Base-by-base conservation (phyloP, 2,113 vertebrate genomes). In the Bufo bufo region DNA sequence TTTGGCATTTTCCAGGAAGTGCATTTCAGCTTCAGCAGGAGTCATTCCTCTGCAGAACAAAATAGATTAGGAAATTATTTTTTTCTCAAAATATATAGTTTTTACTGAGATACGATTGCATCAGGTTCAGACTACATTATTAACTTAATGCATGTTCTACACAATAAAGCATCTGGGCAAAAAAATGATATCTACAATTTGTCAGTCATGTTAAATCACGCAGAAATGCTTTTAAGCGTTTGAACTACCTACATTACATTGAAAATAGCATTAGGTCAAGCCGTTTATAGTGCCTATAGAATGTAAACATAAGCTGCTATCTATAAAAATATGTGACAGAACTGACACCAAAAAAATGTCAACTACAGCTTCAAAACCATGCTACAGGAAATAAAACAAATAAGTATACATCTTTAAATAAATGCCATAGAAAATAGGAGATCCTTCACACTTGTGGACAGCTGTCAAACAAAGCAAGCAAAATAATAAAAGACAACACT, bases 1-100 rank as follows among this genome's bases (percentile, higher is more conserved):
- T 95, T 99, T 99, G 92, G 97, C 98, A 87, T 99, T 99, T 93
- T 99, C 98, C 93, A 99, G 91, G 92, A 99, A 99, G 92, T 97
- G 96, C 92, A 98, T 97, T 93, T 99, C 98, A 54, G 98, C 98
- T 88, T 98, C 98, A 6, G 97, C 98, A 58, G 98, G 98, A 45
- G 97, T 98, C 97, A 99, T 99, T 90, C 97, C 98, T 95, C 98
- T 99, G 91, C 82, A 88, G 52, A 90, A 92, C 81, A 54, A 65
- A 66, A n/a, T 23, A 86, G 14, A 14, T 23, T 33, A 3, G 66
- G 11, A 33, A 71, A 85, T 17, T 49, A 8, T 61, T 45, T 14
- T 61, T 17, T 66, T n/a, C 33, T 33, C 5, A 13, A 45, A 45
- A 13, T 65, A 65, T 47, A 59, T 45, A 10, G 7, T 63, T 82